Evolutionary conservation across 1,140 invertebrate genomes (phyloP), one percentile per base, ranked within the genome.

Genomic region (Akabosia matsudoensis): DNA sequence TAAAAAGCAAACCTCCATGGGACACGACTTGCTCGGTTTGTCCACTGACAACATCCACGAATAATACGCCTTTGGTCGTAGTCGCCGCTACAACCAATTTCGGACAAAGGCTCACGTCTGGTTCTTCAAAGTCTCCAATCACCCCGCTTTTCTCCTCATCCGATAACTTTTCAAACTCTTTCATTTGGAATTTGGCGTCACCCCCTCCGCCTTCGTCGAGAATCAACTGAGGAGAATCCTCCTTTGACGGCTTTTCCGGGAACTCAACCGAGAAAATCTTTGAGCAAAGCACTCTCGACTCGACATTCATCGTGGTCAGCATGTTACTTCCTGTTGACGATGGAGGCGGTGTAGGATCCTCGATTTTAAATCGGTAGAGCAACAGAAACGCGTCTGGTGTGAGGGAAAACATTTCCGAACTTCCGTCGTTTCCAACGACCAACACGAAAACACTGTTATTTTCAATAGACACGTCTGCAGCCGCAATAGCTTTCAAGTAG

Each of bases 281-380:
- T 31, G 61, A 24, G 22, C 61, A 67, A 13, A 67, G 61, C 7
- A 67, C 28, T 2, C 61, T 24, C 28, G 24, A 67, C 2, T 67
- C 61, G 10, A 67, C 61, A 4, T 67, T 24, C 61, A 67, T 2
- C 22, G 24, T 10, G 3, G 28, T 28, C 61, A 30, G 24, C 24
- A 30, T 30, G 3, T 24, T 67, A 28, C 4, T 67, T 61, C 37
- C 37, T 45, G 54, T 13, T 56, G 24, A 10, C 14, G 28, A 67
- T n/a, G 28, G 30, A 67, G 18, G 37, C 37, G 37, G 7, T 18
- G 61, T 30, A 30, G 33, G 30, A 75, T 74, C 79, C 34, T 75
- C 75, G 33, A 80, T 24, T 51, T 77, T 80, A 13, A 78, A 51
- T 2, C 79, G 64, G 30, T 76, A 76, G 26, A 80, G 71, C 10